These are phyloP conservation scores for Apus apus DNA, from an alignment of 2,113 vertebrate genomes.

Conservation along the genomic window DNA sequence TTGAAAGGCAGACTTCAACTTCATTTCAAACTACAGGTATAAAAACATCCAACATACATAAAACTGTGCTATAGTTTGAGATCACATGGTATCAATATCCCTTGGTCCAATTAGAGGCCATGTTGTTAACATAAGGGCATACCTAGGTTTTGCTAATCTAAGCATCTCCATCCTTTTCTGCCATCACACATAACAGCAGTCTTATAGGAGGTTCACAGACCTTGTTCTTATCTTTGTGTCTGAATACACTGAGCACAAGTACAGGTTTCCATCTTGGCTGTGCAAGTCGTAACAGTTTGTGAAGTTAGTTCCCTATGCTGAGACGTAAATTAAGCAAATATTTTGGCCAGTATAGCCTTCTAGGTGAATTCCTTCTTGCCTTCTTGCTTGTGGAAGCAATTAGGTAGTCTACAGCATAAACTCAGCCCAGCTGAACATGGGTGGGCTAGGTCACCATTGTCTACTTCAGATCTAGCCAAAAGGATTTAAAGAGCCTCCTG, in stretches of 20 bases:
- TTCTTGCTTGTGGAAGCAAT: neutral
- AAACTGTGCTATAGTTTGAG: neutral
- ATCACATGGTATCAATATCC: neutral
- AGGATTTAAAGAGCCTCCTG: neutral
- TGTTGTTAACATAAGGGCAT: neutral
- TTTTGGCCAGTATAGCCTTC: neutral
- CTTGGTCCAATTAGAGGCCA: accelerated
- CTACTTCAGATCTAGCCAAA: neutral
- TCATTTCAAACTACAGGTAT: accelerated
- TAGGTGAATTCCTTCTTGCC: neutral
- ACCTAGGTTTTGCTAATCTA: neutral
- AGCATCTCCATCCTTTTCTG: neutral
- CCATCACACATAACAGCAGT: neutral
- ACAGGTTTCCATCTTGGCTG: neutral
- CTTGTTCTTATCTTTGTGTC: neutral
- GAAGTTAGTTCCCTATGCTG: neutral
- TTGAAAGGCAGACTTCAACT: neutral
- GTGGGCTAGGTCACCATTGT: neutral
- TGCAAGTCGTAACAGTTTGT: neutral
- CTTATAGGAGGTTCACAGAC: neutral
- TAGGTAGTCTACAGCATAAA: neutral
- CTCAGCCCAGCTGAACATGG: neutral
- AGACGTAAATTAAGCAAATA: neutral
- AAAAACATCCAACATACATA: neutral
- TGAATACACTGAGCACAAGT: neutral